Conservation (phyloP, 64 coral and sea anemone species). For the Dendronephthya gigantea region DNA sequence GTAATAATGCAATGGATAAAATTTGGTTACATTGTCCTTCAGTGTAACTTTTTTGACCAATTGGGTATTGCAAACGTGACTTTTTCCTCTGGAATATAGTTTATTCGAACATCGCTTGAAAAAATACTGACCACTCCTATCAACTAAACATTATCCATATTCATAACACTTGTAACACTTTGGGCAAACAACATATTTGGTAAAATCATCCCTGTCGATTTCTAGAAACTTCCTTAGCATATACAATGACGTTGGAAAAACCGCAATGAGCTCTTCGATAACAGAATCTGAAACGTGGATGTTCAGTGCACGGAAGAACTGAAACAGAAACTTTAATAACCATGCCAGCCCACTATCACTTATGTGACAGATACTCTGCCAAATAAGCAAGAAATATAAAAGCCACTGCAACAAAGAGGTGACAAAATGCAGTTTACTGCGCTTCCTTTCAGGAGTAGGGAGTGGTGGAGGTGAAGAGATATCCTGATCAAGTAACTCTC, state of each 20-base stretch:
- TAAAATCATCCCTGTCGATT: conserved; percentile 2
- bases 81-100: not conserved
- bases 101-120: not conserved
- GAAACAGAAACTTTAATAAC: not conserved
- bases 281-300: not conserved
- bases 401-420: not conserved
- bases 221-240: not conserved
- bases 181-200: conserved; percentile 3
- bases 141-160: not conserved
- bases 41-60: not conserved
- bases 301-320: not conserved
- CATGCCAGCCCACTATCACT: not conserved
- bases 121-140: not conserved
- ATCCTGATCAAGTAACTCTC: not conserved
- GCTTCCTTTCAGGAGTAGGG: not conserved
- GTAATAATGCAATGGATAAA: not conserved
- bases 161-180: conserved; percentile 11
- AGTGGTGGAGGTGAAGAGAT: not conserved
- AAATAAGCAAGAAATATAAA: not conserved
- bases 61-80: not conserved
- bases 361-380: conserved; percentile 10
- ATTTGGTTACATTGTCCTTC: not conserved
- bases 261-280: not conserved
- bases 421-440: not conserved
- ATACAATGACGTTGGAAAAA: conserved; percentile 1